Percentiles rank a stretch among this genome's conserved stretches.
phyloP scores from a whole-genome alignment of 2,888 invertebrate genomes.

The Limnephilus auricula region DNA sequence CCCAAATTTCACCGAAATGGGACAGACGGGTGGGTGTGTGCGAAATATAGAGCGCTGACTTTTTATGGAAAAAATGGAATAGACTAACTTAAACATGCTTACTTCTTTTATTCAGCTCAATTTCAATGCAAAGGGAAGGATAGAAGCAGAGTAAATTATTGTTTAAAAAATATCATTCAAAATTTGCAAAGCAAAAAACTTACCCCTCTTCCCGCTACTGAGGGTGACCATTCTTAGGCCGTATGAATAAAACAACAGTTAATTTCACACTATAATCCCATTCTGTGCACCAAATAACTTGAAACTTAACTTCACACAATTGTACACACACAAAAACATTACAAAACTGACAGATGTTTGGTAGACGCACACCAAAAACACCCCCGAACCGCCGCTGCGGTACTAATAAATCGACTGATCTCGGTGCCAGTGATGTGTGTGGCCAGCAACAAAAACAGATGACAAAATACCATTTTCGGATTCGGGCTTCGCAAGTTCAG shows the following conservation, averaged over 20 bases:
- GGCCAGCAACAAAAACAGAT: constrained; percentile 35
- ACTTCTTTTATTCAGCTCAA: neutral
- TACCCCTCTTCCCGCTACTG: constrained; percentile 61
- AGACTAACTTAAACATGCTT: neutral
- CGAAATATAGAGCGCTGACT: constrained; percentile 61
- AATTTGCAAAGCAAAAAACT: constrained; percentile 55
- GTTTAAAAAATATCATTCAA: constrained; percentile 44
- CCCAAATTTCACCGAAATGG: constrained; percentile 52
- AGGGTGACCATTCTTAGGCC: constrained; percentile 62
- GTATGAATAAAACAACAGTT: constrained; percentile 59
- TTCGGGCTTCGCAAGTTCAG: neutral
- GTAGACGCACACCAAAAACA: constrained; percentile 21
- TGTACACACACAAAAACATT: constrained; percentile 59
- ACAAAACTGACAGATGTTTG: constrained; percentile 58
- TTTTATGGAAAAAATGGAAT: constrained; percentile 35
- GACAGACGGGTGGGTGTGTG: constrained; percentile 62
- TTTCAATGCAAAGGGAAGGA: neutral
- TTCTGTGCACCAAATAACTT: constrained; percentile 52
- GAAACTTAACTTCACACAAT: constrained; percentile 42
- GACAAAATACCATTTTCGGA: neutral
- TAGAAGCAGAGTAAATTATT: neutral
- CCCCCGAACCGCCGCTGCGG: constrained; percentile 46
- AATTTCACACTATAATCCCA: constrained; percentile 56
- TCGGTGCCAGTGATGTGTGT: constrained; percentile 13
- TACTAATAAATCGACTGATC: constrained; percentile 41